Evolutionary conservation across 2,113 vertebrate species (phyloP).

Genomic region (Silurus asotus): DNA sequence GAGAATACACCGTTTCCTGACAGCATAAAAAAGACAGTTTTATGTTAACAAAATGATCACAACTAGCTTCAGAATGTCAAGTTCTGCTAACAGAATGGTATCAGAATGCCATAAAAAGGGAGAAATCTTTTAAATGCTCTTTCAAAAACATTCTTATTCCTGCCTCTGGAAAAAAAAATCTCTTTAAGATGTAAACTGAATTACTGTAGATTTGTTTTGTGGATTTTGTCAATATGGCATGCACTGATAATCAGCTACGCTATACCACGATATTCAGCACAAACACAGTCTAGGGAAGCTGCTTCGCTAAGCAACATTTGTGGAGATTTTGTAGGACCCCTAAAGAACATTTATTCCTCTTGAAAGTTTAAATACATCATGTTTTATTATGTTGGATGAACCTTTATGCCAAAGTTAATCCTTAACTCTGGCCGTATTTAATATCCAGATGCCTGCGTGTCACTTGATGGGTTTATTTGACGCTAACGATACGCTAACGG

Average conservation of each 20-base stretch:
- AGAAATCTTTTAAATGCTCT: too few relatives aligned
- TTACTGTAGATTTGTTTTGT: neutral
- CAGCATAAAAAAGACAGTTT: neutral
- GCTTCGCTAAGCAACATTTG: constrained; percentile 1
- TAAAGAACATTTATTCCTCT: neutral
- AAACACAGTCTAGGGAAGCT: neutral
- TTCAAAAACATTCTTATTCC: too few relatives aligned
- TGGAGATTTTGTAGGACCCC: neutral
- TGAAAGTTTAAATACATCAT: neutral
- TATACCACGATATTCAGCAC: neutral
- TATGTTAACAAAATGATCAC: neutral
- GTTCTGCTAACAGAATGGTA: too few relatives aligned
- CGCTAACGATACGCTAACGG: neutral
- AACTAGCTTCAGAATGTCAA: too few relatives aligned
- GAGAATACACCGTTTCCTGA: neutral
- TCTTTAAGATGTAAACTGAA: neutral
- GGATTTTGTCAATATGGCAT: neutral
- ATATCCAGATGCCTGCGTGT: neutral
- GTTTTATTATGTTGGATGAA: neutral
- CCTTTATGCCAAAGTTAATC: neutral
- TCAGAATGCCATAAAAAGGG: too few relatives aligned
- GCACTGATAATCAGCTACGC: neutral
- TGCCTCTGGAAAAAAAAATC: too few relatives aligned
- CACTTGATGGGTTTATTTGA: neutral
- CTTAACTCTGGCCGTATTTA: neutral